These are phyloP conservation scores for Penaeus japonicus DNA, from an alignment of 1,140 invertebrate genomes.

Conservation along the genomic window DNA sequence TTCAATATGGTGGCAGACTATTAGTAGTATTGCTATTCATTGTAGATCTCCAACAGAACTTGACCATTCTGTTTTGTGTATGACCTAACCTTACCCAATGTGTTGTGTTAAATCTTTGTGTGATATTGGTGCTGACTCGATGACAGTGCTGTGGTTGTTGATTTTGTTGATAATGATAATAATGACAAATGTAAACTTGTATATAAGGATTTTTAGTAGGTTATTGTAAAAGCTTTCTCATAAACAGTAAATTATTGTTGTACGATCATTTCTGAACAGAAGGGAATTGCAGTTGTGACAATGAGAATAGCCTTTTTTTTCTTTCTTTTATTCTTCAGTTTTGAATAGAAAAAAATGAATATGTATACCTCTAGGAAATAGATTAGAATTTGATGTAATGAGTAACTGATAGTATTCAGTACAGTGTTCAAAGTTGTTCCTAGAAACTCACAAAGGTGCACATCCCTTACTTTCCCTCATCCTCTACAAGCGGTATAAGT, in stretches of 20 bases:
- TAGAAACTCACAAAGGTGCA: conserved; percentile 20
- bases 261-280: too few relatives aligned
- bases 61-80: conserved; percentile 3
- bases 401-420: conserved; percentile 21
- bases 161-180: neutral
- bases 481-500: neutral
- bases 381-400: conserved; percentile 25
- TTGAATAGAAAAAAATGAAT: neutral
- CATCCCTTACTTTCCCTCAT: neutral
- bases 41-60: neutral
- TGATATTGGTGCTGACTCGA: conserved; percentile 30
- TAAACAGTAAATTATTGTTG: too few relatives aligned
- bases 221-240: too few relatives aligned
- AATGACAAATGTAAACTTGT: neutral
- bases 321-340: too few relatives aligned
- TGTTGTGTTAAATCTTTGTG: conserved; percentile 28
- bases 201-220: neutral
- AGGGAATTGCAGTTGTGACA: too few relatives aligned
- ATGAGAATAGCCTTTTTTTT: too few relatives aligned
- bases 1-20: too few relatives aligned
- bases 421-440: conserved; percentile 30
- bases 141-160: conserved; percentile 15
- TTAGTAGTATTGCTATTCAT: too few relatives aligned
- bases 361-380: conserved; percentile 22
- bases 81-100: neutral